Base-by-base conservation (phyloP, 2,888 invertebrate genomes). In the Plusia festucae region DNA sequence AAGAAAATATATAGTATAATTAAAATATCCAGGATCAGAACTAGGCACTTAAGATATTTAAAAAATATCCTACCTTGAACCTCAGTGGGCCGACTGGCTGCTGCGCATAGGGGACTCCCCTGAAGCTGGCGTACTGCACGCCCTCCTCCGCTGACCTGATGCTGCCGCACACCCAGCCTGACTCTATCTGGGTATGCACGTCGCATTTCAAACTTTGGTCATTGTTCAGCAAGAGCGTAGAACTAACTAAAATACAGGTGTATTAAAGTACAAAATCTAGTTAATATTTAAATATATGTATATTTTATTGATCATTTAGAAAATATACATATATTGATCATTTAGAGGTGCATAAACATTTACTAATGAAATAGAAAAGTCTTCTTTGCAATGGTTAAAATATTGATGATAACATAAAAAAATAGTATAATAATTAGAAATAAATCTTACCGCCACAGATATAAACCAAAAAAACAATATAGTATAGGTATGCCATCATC, bases 21-120 rank as follows among this genome's bases (percentile, higher is more conserved):
- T 27, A 7, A 27, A 30, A 30, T 30, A 30, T 9, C 9, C 2
- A 30, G 30, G 30, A 0, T 30, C 15, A 18, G 16, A 46, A 2
- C 46, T 8, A 7, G 8, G 6, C 18, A 16, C n/a, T 24, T 2
- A 7, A 27, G 11, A 49, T 15, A 51, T 49, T 13, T 6, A 44
- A 7, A 1, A 62, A 60, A 9, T 40, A 13, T 9, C 15, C 9
- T 44, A 79, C 79, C 71, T 73, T 58, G 11, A 84, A 94, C 51
- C 94, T 69, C 0, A 88, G 81, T 6, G 84, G 79, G 0, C 87
- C 89, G 0, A 92, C 18, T 0, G 94, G 94, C 70, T 92, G 94
- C 64, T 80, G 76, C 0, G 91, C 94, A 68, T 93, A 94, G 0
- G 94, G 93, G 44, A 94, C 86, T 1, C 90, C 93, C 4, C 88